phyloP scores from a whole-genome alignment of 1,140 invertebrate genomes.

The Heliconius himera region DNA sequence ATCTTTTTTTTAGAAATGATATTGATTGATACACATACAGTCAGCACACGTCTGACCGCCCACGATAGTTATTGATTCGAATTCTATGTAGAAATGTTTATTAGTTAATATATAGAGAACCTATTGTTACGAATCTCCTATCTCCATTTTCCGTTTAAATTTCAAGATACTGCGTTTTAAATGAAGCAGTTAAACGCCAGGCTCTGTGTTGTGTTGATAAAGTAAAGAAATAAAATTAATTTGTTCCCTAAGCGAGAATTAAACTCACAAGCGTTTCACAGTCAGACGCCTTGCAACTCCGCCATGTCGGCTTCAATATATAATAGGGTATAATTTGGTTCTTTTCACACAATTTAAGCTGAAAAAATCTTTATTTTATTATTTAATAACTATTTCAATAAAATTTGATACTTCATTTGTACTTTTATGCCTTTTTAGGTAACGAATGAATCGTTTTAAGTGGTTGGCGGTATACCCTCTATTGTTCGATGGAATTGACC shows the following conservation, averaged over 20 bases:
- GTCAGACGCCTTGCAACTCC: neutral
- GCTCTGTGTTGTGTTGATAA: neutral
- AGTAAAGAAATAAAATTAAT: neutral
- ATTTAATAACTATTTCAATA: neutral
- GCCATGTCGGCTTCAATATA: neutral
- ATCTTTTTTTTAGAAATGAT: no score
- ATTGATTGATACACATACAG: no score
- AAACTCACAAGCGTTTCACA: neutral
- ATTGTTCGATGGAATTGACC: constrained; percentile 32
- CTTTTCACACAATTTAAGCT: neutral
- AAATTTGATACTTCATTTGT: neutral
- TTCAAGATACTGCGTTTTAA: no score
- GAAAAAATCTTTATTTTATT: neutral
- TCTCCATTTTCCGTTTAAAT: no score
- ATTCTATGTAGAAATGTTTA: neutral
- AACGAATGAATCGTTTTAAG: neutral
- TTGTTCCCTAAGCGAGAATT: neutral
- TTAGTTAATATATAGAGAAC: no score
- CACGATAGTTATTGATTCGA: neutral
- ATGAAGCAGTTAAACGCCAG: no score
- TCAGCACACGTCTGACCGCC: no score
- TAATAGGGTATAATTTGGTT: no score
- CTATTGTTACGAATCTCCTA: no score
- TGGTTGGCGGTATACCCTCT: neutral
- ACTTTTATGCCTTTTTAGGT: neutral